Conservation (phyloP, 2,888 invertebrate genomes). For the Antheraea assamensis region DNA sequence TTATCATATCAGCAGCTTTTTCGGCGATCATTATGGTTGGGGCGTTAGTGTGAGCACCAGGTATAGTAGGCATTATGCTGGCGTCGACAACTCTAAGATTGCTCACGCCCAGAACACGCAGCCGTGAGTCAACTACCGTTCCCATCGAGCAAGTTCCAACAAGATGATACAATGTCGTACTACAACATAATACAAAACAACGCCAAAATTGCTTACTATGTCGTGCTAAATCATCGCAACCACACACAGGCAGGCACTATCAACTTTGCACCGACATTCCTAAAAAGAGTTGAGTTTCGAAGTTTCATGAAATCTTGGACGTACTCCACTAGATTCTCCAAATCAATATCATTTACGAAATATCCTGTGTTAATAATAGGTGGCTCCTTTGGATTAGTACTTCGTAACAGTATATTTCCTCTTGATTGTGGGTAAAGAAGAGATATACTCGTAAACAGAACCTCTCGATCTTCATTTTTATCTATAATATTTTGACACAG, state of each 20-base stretch:
- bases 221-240: conserved; percentile 20
- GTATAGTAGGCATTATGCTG: conserved; percentile 30
- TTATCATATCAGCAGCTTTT: conserved; percentile 12
- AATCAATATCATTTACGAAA: conserved; percentile 27
- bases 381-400: conserved; percentile 23
- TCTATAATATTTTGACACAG: conserved; percentile 33
- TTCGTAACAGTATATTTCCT: conserved; percentile 66
- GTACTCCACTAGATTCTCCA: conserved; percentile 27
- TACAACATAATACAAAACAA: conserved; percentile 24
- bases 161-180: conserved; percentile 27
- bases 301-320: conserved; percentile 30
- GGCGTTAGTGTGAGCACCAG: conserved; percentile 23
- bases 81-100: conserved; percentile 33
- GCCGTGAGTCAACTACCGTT: conserved; percentile 31
- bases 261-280: conserved; percentile 25
- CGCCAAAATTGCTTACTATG: conserved; percentile 27
- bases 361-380: conserved; percentile 28
- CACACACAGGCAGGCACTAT: conserved; percentile 23
- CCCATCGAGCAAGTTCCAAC: conserved; percentile 33
- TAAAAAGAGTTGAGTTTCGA: conserved; percentile 25
- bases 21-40: conserved; percentile 86
- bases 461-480: conserved; percentile 30
- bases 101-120: conserved; percentile 29
- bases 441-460: conserved; percentile 29
- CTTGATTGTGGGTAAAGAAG: conserved; percentile 68